Percentiles rank a stretch among this genome's conserved stretches.
Evolutionary conservation across 2,888 invertebrate genomes (phyloP).

Genomic region (Busseola fusca): DNA sequence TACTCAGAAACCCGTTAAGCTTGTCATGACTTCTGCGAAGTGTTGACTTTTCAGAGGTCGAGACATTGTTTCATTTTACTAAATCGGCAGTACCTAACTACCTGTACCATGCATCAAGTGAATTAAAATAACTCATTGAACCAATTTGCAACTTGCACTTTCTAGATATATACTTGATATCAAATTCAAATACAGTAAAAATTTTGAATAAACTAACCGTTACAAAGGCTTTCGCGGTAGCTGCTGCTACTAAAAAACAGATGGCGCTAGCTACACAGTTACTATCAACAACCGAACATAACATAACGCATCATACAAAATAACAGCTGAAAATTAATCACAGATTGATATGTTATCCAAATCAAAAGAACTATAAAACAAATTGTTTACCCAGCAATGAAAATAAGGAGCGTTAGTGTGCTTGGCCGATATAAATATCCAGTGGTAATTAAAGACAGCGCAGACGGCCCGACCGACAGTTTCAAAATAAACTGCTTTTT

Average conservation of each 20-base stretch:
- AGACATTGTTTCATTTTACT: conserved; percentile 12
- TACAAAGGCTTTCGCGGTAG: conserved; percentile 6
- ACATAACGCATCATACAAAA: conserved; percentile 33
- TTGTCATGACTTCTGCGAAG: conserved; percentile 43
- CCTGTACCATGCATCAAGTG: neutral
- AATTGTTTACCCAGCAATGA: conserved; percentile 74
- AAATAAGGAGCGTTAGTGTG: conserved; percentile 69
- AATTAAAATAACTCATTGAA: conserved; percentile 14
- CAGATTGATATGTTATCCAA: conserved; percentile 61
- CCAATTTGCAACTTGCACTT: neutral
- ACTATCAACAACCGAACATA: conserved; percentile 18
- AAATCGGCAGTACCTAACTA: neutral
- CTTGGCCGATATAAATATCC: conserved; percentile 74
- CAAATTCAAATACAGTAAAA: neutral
- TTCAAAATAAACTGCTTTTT: conserved; percentile 75
- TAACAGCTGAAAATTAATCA: conserved; percentile 56
- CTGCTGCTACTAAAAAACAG: conserved; percentile 28
- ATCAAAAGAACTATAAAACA: conserved; percentile 68
- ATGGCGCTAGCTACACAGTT: conserved; percentile 44
- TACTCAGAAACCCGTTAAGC: conserved; percentile 21
- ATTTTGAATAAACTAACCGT: neutral
- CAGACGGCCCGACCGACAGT: conserved; percentile 75
- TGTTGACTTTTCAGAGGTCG: conserved; percentile 20
- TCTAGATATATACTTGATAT: neutral
- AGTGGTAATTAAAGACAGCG: conserved; percentile 74